A percentile compares a stretch with the other conserved stretches of the same genome.
phyloP scores from a whole-genome alignment of 2,113 vertebrate species.

The Phylloscopus whistleri region DNA sequence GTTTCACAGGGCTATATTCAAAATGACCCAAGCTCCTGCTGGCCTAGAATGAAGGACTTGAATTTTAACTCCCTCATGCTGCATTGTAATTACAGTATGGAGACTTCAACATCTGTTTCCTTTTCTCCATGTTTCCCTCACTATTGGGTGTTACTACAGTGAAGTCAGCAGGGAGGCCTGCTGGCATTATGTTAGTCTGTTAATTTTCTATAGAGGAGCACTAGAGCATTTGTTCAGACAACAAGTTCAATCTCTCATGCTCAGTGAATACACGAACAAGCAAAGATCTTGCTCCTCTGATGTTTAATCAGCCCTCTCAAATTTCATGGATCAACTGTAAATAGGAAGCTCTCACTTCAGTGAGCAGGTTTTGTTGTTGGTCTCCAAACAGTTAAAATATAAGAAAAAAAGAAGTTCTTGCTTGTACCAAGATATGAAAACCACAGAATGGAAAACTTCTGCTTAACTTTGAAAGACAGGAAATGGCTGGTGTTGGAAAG shows the following conservation, averaged over 20 bases:
- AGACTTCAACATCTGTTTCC: constrained; percentile 34
- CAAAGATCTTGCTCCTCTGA: background rate
- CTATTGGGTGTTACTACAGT: background rate
- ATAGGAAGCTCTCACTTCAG: background rate
- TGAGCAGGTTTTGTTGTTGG: background rate
- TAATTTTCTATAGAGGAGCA: constrained; percentile 20
- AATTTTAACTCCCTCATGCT: background rate
- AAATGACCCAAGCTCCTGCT: background rate
- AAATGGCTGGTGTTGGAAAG: background rate
- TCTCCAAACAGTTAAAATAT: constrained; percentile 35
- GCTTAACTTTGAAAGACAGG: constrained; percentile 31
- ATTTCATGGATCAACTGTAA: background rate
- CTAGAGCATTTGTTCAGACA: constrained; percentile 23
- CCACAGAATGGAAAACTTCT: constrained; percentile 19
- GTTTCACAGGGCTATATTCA: background rate
- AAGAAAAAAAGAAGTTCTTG: background rate
- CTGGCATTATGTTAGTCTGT: constrained; percentile 4
- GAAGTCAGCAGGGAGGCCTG: background rate
- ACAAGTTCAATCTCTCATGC: background rate
- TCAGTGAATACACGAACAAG: background rate
- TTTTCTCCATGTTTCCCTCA: background rate
- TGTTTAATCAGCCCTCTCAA: background rate
- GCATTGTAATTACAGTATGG: background rate
- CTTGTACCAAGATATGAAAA: constrained; percentile 12
- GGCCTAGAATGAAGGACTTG: background rate